phyloP scores from a whole-genome alignment of 2,888 invertebrate species.

The Drosophila austrosaltans region DNA sequence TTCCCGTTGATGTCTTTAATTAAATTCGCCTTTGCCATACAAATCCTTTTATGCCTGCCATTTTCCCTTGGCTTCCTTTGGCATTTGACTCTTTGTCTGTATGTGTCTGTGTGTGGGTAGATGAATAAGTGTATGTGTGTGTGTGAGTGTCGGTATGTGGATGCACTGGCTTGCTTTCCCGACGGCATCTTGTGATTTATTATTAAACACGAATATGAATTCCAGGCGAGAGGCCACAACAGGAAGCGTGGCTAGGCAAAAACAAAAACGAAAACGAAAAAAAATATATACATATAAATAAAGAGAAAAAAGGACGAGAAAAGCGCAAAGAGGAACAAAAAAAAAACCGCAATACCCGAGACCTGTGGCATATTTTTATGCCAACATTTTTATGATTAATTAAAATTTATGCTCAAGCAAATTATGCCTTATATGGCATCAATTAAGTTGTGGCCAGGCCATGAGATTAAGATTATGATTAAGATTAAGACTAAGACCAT shows the following conservation, averaged over 20 bases:
- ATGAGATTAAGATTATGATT: constrained; percentile 50
- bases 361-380: constrained; percentile 72
- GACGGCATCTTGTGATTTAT: constrained; percentile 75
- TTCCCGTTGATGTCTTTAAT: constrained; percentile 63
- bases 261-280: constrained; percentile 1
- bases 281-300: neutral
- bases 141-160: neutral
- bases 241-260: constrained; percentile 24
- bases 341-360: constrained; percentile 20
- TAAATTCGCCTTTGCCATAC: constrained; percentile 70
- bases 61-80: constrained; percentile 47
- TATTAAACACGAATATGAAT: constrained; percentile 78
- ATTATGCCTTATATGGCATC: constrained; percentile 43
- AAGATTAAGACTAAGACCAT: constrained; percentile 46
- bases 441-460: constrained; percentile 36
- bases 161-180: constrained; percentile 32
- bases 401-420: constrained; percentile 69
- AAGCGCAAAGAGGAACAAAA: constrained; percentile 5
- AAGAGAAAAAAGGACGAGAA: neutral
- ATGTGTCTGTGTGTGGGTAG: constrained; percentile 11
- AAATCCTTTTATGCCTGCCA: constrained; percentile 72
- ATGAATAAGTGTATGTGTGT: constrained; percentile 5
- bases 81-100: constrained; percentile 41
- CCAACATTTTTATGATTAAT: constrained; percentile 75
- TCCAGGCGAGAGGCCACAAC: constrained; percentile 52